A percentile compares a stretch with the other conserved stretches of the same genome.
These are phyloP conservation scores for Solenodon paradoxus DNA, from an alignment of 2,113 vertebrate genomes.

Conservation along the genomic window DNA sequence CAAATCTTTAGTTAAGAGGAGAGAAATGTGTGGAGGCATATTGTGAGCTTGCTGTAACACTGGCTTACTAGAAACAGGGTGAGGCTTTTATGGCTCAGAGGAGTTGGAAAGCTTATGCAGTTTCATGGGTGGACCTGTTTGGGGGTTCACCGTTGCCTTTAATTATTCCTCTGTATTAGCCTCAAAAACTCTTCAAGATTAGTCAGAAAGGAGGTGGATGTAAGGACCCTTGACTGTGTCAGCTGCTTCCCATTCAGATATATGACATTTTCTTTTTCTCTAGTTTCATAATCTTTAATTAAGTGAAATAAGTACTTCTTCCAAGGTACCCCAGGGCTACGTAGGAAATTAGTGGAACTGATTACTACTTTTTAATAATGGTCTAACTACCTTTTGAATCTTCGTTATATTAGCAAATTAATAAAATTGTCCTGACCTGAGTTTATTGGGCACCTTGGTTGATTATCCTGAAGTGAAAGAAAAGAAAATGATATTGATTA, in stretches of 20 bases:
- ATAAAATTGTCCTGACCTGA: background rate
- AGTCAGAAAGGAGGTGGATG: background rate
- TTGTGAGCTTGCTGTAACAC: background rate
- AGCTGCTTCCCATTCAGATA: background rate
- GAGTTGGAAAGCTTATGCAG: background rate
- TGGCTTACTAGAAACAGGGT: background rate
- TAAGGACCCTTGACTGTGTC: background rate
- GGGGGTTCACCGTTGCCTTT: background rate
- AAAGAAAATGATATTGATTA: background rate
- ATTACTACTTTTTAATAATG: background rate
- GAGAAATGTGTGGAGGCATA: background rate
- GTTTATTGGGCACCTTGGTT: background rate
- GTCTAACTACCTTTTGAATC: background rate
- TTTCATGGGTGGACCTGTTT: background rate
- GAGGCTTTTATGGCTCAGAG: background rate
- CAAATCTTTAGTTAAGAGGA: background rate
- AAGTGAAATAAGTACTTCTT: background rate
- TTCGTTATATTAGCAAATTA: background rate
- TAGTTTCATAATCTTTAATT: background rate
- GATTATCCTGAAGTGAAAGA: conserved; percentile 15
- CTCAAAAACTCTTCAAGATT: background rate
- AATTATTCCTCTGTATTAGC: background rate
- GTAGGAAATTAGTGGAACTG: background rate
- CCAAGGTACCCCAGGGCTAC: background rate
- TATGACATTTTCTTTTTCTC: background rate